These are phyloP conservation scores for Acrobasis consociella DNA, from an alignment of 2,888 invertebrate genomes.

Conservation along the genomic window DNA sequence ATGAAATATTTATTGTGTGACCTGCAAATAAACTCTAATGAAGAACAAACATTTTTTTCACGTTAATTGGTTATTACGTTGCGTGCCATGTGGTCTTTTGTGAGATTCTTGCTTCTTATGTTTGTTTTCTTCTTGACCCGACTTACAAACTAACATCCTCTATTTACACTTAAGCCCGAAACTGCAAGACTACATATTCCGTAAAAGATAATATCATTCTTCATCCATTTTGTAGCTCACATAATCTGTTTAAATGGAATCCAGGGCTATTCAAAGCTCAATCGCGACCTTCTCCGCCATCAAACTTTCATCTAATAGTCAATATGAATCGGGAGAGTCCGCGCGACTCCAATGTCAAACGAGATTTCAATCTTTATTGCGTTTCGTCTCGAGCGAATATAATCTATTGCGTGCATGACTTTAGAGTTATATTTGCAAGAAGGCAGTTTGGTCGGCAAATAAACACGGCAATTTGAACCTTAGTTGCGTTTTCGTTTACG, in stretches of 20 bases:
- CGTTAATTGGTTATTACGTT: no score
- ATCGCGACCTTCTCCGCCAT: background rate
- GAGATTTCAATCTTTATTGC: slow-evolving; percentile 26
- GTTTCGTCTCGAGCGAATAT: background rate
- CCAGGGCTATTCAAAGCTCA: background rate
- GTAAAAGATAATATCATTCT: background rate
- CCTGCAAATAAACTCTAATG: no score
- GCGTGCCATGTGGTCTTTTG: no score
- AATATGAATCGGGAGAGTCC: slow-evolving; percentile 10
- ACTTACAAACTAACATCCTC: no score
- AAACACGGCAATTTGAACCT: slow-evolving; percentile 33
- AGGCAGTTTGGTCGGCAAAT: slow-evolving; percentile 28
- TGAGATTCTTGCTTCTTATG: no score
- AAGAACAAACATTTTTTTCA: no score
- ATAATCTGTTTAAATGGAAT: background rate
- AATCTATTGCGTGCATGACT: background rate
- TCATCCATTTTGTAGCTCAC: background rate
- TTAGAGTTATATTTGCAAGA: slow-evolving; percentile 12
- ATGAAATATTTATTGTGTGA: no score
- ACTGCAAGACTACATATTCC: background rate
- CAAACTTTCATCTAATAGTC: slow-evolving; percentile 12
- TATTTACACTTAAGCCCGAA: no score
- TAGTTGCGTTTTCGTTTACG: slow-evolving; percentile 40
- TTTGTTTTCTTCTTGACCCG: no score
- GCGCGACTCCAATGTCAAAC: slow-evolving; percentile 6